phyloP scores from a whole-genome alignment of 2,113 vertebrate genomes.

The Hyperoodon ampullatus region DNA sequence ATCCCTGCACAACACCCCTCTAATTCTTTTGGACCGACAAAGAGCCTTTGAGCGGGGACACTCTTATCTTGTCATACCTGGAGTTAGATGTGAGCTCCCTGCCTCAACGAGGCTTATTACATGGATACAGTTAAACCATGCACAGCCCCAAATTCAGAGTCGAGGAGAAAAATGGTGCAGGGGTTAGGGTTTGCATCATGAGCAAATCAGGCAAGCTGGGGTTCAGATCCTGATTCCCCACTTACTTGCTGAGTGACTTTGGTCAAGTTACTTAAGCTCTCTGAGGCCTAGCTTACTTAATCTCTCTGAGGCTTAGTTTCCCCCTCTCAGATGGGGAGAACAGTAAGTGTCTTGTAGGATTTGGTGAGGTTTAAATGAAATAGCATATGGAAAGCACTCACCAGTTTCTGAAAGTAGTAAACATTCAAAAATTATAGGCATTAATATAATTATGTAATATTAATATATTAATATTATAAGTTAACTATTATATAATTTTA shows the following conservation, averaged over 20 bases:
- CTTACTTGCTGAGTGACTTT: not conserved
- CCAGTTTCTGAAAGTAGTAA: not conserved
- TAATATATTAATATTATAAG: not conserved
- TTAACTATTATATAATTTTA: not conserved
- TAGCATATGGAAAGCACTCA: not conserved
- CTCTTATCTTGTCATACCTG: not conserved
- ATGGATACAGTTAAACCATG: not conserved
- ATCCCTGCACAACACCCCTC: not conserved
- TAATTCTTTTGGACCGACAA: not conserved
- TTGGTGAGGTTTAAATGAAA: not conserved
- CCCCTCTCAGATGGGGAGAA: not conserved
- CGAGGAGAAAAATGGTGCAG: not conserved
- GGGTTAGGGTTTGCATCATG: not conserved
- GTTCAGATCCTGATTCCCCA: not conserved
- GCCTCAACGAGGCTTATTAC: not conserved
- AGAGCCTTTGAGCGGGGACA: not conserved
- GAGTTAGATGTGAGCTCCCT: not conserved
- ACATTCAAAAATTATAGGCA: not conserved
- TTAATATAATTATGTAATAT: not conserved
- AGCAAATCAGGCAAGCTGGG: not conserved
- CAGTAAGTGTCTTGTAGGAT: not conserved
- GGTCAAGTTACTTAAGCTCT: not conserved
- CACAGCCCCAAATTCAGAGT: not conserved
- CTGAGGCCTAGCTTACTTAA: not conserved
- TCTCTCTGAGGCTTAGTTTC: not conserved